Evolutionary conservation across 2,113 vertebrate genomes (phyloP).

Genomic region (Dasyurus viverrinus): DNA sequence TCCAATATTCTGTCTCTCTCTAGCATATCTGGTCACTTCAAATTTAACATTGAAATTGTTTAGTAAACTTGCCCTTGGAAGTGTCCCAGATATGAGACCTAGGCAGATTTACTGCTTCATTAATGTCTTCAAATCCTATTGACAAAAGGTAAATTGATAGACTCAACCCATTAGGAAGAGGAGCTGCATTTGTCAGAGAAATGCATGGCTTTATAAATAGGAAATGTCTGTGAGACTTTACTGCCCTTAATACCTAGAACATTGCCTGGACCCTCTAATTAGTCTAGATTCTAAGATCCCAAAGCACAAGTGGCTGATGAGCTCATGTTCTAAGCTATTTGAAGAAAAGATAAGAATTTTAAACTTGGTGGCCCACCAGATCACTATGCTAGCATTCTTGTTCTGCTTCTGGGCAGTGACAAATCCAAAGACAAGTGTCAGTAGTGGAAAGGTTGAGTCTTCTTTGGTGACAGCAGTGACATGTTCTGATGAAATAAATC

Average conservation of each 20-base stretch:
- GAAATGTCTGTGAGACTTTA: conserved; percentile 13
- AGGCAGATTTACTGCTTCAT: not conserved
- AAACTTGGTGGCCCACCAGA: not conserved
- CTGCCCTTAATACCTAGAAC: not conserved
- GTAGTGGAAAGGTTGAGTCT: conserved; percentile 3
- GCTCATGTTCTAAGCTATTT: conserved; percentile 14
- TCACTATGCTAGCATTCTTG: not conserved
- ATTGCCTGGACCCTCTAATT: not conserved
- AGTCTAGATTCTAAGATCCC: not conserved
- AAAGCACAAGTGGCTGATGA: not conserved
- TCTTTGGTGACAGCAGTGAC: not conserved
- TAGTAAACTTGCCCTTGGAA: not conserved
- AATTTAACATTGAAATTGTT: not conserved
- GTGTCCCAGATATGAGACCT: not conserved
- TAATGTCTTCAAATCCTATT: not conserved
- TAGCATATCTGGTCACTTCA: not conserved
- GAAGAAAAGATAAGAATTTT: not conserved
- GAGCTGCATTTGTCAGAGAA: conserved; percentile 22
- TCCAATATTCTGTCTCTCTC: not conserved
- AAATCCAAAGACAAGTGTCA: conserved; percentile 19
- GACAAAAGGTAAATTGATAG: not conserved
- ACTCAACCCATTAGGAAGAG: not conserved
- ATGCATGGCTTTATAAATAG: conserved; percentile 5
- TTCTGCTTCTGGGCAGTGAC: not conserved
- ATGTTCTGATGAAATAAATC: conserved; percentile 27